phyloP scores from a whole-genome alignment of 2,888 invertebrate genomes.

The Eretmocerus hayati region DNA sequence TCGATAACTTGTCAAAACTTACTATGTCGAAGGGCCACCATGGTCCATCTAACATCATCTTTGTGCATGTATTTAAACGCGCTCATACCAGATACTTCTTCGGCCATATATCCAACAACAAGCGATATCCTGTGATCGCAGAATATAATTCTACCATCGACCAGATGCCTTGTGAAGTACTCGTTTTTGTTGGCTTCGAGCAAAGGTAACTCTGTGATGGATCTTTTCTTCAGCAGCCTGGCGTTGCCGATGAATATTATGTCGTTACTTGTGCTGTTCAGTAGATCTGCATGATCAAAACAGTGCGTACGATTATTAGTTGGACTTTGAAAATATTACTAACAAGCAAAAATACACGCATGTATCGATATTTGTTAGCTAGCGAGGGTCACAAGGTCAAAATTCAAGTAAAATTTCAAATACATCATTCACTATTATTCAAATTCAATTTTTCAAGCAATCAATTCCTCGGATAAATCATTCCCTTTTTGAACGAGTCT shows the following conservation, averaged over 20 bases:
- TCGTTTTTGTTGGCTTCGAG: constrained; percentile 70
- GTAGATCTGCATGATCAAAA: too few species aligned
- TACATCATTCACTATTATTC: too few species aligned
- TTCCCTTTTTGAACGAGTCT: too few species aligned
- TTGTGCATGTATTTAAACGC: constrained; percentile 87
- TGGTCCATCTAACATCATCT: constrained; percentile 83
- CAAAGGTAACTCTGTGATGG: constrained; percentile 59
- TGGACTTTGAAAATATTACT: too few species aligned
- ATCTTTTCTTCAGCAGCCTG: constrained; percentile 62
- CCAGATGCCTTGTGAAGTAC: constrained; percentile 81
- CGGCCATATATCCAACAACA: constrained; percentile 81
- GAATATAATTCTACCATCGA: constrained; percentile 83
- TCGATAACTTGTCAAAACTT: constrained; percentile 16
- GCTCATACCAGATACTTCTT: constrained; percentile 80
- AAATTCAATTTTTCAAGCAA: too few species aligned
- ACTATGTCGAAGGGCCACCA: constrained; percentile 81
- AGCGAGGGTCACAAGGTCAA: too few species aligned
- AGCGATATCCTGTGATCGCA: constrained; percentile 87
- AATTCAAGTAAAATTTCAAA: too few species aligned
- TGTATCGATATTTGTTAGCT: too few species aligned
- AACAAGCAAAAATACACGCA: too few species aligned
- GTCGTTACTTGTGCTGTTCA: too few species aligned
- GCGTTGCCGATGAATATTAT: constrained; percentile 73
- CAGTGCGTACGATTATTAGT: too few species aligned
- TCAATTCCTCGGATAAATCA: too few species aligned